phyloP scores from a whole-genome alignment of 92 coral and sea anemone species.

The Nematostella vectensis region DNA sequence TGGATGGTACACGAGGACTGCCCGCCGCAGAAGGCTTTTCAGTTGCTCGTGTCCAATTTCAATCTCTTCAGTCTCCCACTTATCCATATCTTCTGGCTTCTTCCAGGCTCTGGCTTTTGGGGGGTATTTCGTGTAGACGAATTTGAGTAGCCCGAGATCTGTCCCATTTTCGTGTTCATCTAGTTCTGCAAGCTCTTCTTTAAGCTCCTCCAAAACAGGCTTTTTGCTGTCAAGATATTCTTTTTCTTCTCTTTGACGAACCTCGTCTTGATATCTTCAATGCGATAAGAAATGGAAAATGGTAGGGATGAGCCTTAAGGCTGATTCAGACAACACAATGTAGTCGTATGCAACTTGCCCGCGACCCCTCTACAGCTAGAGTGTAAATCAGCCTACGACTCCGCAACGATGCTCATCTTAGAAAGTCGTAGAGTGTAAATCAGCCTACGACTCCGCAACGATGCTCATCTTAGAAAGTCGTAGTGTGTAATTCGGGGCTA shows the following conservation, averaged over 20 bases:
- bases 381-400: too few species aligned
- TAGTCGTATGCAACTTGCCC: background rate
- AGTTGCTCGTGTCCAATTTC: constrained; percentile 6
- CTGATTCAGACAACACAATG: too few species aligned
- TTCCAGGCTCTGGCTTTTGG: constrained; percentile 48
- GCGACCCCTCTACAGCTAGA: too few species aligned
- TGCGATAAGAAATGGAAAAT: background rate
- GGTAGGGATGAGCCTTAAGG: background rate
- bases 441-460: too few species aligned
- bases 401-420: too few species aligned
- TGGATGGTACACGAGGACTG: constrained; percentile 63
- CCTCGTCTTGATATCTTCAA: constrained; percentile 49
- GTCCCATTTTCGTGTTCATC: constrained; percentile 20
- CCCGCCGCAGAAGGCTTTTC: constrained; percentile 38
- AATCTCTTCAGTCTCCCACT: constrained; percentile 11
- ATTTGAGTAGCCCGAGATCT: constrained; percentile 28
- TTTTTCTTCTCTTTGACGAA: constrained; percentile 49
- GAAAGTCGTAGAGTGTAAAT: too few species aligned
- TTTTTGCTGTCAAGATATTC: constrained; percentile 31
- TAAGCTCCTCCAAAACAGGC: constrained; percentile 36
- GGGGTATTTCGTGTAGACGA: constrained; percentile 54
- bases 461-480: too few species aligned
- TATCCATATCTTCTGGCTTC: constrained; percentile 42
- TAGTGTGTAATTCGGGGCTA: too few species aligned
- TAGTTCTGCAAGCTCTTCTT: constrained; percentile 54